Evolutionary conservation across 1,140 invertebrate species (phyloP), one percentile per base, ranked within the genome.

Genomic region (Lepidurus apus): DNA sequence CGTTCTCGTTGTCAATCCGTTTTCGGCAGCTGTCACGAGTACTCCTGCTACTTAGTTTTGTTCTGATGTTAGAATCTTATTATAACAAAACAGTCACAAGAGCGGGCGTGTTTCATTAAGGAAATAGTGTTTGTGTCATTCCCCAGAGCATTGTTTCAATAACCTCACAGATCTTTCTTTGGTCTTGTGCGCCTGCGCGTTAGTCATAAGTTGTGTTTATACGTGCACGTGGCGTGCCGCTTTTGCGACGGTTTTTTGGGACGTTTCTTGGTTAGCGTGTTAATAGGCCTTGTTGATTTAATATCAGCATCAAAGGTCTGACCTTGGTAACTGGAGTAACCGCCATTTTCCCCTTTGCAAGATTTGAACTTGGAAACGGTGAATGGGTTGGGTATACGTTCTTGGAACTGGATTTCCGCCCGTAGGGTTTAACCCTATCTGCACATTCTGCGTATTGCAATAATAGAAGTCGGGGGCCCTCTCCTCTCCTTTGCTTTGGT

Each of bases 341-440:
- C 53, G 53, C 17, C 53, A 9, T 65, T 65, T 21, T 65, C 13
- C 6, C 53, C 53, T 34, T 34, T 34, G 0, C 34, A 34, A 34
- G 21, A 65, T 5, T 65, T 21, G 53, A 65, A 21, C 53, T 65
- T 34, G 53, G 21, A 47, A 47, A 47, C 17, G 17, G 53, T 65
- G 53, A 65, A 65, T 65, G 53, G 53, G 53, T 17, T 65, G 53
- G 53, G 53, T 65, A 7, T 65, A 7, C 17, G 53, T 65, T 65
- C 53, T 65, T 21, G 53, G 53, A 65, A 65, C 17, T 13, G 53
- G 53, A 65, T 65, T 65, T 65, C 21, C 53, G 53, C 17, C 53
- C 53, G 7, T 65, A 65, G 53, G n/a, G 53, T 65, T n/a, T 65
- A 65, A 65, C 53, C 53, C 53, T 65, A 65, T 65, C 53, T 9